Evolutionary conservation across 2,113 vertebrate genomes (phyloP), one percentile per base, ranked within the genome.

Genomic region (Syrmaticus mikado): DNA sequence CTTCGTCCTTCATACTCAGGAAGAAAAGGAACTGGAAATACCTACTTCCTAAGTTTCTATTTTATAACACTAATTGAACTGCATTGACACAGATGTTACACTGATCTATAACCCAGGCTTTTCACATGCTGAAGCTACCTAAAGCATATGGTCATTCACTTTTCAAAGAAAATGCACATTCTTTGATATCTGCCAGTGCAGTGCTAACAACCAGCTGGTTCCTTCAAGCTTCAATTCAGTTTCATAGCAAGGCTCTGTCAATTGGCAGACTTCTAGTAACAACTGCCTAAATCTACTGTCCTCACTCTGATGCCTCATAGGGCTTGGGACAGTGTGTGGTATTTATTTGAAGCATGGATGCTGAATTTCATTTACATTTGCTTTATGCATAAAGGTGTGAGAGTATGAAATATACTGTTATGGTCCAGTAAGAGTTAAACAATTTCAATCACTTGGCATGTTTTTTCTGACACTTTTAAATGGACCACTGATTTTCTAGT

Each of bases 401-500:
- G 6, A 22, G 10, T 34, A 41, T 50, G 11, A 48, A 6, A 22
- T n/a, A 10, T 21, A 11, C 30, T 71, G 52, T 61, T 85, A 40
- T 1, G 15, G 36, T 72, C 18, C 46, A 86, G 30, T 60, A 67
- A 75, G 78, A 88, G 74, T 95, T 92, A 94, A 93, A 48, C 22
- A 46, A 9, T 78, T 87, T 92, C 36, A 50, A 38, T 34, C 36
- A 76, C 20, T 96, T 93, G 74, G 46, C 62, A 90, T 10, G 25
- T 85, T 93, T 85, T 82, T 13, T 68, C 58, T 77, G 75, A 66
- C 64, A 65, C 43, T 62, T 19, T 81, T 89, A 76, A 90, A 95
- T 36, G 57, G 76, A 65, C 73, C 71, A 91, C 60, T 81, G 82
- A 57, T 88, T 94, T 95, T 92, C 81, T 53, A 87, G 68, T 65